Evolutionary conservation across 2,888 invertebrate genomes (phyloP), one percentile per base, ranked within the genome.

Genomic region (Palloptera scutellata): DNA sequence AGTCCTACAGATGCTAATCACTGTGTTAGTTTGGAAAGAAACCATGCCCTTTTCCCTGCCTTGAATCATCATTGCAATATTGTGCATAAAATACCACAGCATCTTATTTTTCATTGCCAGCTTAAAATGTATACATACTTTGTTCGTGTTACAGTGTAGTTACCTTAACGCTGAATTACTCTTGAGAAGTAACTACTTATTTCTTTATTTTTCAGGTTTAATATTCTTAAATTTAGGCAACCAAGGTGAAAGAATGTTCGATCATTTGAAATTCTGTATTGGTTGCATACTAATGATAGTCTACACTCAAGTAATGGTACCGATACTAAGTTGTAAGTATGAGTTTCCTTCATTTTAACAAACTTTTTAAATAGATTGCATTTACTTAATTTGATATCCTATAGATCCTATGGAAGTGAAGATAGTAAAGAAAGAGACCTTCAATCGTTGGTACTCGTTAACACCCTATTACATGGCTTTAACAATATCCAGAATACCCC

Each of bases 241-340:
- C 75, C 88, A 90, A 68, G 91, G 91, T 20, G 83, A 86, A 0
- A 87, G 90, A 74, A 90, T 90, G 89, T 91, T 91, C 79, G 89
- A 89, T 75, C 91, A 91, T 76, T 84, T 91, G 69, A 91, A 91
- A 79, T 87, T 89, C 78, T 90, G 90, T 76, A 88, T 91, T 59
- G 90, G 89, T 0, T 85, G 89, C 15, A 86, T 90, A 17, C 87
- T 91, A 64, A 90, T 91, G 84, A 89, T 90, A 76, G 86, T 89
- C 0, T 91, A 91, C 75, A 91, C 91, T 0, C 90, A 91, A 77
- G 88, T 89, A 40, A 90, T 90, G 88, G 89, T 90, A 58, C 90
- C 91, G 30, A 89, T 91, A 11, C 84, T 91, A 71, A 86, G 89
- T 61, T 91, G 91, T 91, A 82, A 88, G 90, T 88, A 3, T 0